These are phyloP conservation scores for Orthosia incerta DNA, from an alignment of 2,888 invertebrate genomes.

Conservation along the genomic window DNA sequence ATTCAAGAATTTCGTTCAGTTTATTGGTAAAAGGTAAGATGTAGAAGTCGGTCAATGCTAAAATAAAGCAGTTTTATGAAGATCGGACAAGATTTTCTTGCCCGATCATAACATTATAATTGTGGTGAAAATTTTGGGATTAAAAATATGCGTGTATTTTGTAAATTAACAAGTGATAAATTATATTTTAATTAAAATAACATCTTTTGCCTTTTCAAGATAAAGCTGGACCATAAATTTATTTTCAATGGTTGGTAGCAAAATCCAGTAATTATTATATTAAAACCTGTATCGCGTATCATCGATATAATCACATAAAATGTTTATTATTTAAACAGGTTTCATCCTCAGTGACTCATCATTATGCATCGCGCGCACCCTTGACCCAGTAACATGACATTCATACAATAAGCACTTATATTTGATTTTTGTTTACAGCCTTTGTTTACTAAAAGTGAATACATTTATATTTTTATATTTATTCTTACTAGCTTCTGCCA, in stretches of 20 bases:
- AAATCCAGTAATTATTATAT: neutral
- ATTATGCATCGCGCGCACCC: slow-evolving; percentile 50
- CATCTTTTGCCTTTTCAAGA: no score
- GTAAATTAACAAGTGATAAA: neutral
- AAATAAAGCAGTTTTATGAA: neutral
- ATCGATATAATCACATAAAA: slow-evolving; percentile 22
- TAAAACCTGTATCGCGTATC: neutral
- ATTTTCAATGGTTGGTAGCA: neutral
- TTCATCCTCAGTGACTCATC: slow-evolving; percentile 59
- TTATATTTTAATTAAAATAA: neutral
- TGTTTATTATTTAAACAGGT: slow-evolving; percentile 49
- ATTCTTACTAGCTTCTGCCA: no score
- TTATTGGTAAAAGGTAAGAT: neutral
- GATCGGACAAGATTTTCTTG: neutral
- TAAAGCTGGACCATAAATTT: neutral
- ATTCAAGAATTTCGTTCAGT: neutral
- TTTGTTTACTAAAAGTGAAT: neutral
- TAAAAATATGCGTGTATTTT: neutral
- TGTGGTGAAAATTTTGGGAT: neutral
- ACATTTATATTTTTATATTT: neutral
- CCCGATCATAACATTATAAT: no score
- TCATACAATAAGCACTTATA: slow-evolving; percentile 30
- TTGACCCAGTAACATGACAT: slow-evolving; percentile 62
- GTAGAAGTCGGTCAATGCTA: neutral
- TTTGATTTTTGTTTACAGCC: slow-evolving; percentile 8